Evolutionary conservation across 2,888 invertebrate genomes (phyloP).

Genomic region (Ctenicera cuprea): DNA sequence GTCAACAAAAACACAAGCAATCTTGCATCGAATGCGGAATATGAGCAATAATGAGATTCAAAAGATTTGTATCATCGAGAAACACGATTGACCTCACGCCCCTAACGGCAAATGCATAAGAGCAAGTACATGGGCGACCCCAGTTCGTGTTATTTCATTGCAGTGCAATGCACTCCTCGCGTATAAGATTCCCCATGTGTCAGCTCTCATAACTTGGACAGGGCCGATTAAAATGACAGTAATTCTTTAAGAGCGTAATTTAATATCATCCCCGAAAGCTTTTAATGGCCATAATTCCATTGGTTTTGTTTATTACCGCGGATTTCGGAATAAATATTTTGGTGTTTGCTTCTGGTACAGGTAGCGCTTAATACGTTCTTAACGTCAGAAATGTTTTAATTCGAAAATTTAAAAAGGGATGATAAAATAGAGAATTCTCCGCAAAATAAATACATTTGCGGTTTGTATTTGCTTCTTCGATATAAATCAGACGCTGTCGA

Average conservation of each 20-base stretch:
- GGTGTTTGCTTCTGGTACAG: neutral
- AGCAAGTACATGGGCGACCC: slow-evolving; percentile 36
- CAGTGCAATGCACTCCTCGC: slow-evolving; percentile 45
- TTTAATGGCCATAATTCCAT: neutral
- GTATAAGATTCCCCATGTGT: neutral
- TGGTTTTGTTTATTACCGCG: neutral
- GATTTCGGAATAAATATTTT: slow-evolving; percentile 16
- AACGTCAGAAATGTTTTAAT: neutral
- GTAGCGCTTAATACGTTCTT: neutral
- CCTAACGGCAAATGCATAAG: slow-evolving; percentile 49
- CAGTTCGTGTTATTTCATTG: slow-evolving; percentile 25
- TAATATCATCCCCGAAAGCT: slow-evolving; percentile 17
- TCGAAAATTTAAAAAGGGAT: neutral
- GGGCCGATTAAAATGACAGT: slow-evolving; percentile 15
- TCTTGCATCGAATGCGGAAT: slow-evolving; percentile 12
- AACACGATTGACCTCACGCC: slow-evolving; percentile 51
- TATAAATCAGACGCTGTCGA: slow-evolving; percentile 28
- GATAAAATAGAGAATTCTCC: neutral
- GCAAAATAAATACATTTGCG: neutral
- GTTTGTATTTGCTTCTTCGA: neutral
- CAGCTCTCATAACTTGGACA: slow-evolving; percentile 17
- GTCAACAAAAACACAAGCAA: slow-evolving; percentile 12
- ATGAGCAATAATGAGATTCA: slow-evolving; percentile 44
- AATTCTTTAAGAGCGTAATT: slow-evolving; percentile 22
- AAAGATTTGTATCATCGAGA: slow-evolving; percentile 46